Conservation (phyloP, 2,113 vertebrate species). For the Emberiza fucata region DNA sequence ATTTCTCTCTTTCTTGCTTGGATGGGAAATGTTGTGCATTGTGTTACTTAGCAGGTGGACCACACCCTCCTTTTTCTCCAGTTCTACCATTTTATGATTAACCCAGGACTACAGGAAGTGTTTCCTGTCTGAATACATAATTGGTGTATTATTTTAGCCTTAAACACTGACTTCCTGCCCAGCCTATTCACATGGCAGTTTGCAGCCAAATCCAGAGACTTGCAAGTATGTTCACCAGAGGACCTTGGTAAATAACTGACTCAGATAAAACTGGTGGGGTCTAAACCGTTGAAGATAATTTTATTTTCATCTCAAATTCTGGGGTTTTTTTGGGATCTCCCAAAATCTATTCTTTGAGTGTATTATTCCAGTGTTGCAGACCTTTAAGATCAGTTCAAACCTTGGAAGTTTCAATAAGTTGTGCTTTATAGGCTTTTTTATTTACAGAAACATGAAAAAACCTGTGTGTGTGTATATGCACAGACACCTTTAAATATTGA, state of each 20-base stretch:
- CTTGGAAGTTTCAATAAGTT: background rate
- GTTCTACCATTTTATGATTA: constrained; percentile 50
- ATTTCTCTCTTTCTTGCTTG: background rate
- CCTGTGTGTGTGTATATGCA: background rate
- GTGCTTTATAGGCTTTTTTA: background rate
- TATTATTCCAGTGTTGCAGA: background rate
- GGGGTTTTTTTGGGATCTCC: background rate
- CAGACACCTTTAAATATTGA: background rate
- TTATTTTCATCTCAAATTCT: background rate
- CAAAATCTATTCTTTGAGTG: background rate
- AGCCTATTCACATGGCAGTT: constrained; percentile 12
- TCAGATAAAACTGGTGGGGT: background rate
- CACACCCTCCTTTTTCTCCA: constrained; percentile 12
- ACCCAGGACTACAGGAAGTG: constrained; percentile 20
- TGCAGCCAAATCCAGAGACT: background rate
- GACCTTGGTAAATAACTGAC: background rate
- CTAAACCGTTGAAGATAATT: background rate
- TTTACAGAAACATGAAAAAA: background rate
- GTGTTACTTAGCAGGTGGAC: background rate
- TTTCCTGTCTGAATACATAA: constrained; percentile 62
- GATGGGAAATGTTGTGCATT: background rate
- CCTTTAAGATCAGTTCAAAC: background rate
- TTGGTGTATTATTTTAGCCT: constrained; percentile 51
- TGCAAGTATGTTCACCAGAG: background rate
- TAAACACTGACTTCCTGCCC: constrained; percentile 54